phyloP scores from a whole-genome alignment of 2,113 vertebrate genomes.

The Labeo rohita region DNA sequence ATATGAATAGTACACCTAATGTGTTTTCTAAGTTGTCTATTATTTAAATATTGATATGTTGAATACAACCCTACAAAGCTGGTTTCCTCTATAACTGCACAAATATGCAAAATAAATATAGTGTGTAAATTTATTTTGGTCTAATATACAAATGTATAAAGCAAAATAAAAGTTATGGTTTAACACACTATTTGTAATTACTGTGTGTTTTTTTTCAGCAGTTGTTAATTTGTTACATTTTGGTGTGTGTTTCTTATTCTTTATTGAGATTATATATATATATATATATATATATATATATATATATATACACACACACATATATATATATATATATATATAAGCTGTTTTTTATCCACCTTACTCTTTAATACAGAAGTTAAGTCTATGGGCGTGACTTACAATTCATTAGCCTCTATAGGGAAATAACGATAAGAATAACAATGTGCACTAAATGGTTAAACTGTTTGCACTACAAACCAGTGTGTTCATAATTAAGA shows the following conservation, averaged over 20 bases:
- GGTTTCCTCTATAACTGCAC: slow-evolving; percentile 37
- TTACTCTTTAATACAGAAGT: too few species aligned
- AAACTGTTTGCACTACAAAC: too few species aligned
- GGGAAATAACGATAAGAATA: too few species aligned
- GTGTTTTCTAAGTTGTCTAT: slow-evolving; percentile 25
- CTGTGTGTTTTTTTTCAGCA: not conserved
- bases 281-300: too few species aligned
- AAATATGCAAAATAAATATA: slow-evolving; percentile 41
- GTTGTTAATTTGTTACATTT: not conserved
- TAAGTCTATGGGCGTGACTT: too few species aligned
- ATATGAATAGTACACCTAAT: not conserved
- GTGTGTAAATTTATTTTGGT: slow-evolving; percentile 45
- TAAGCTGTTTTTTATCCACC: too few species aligned
- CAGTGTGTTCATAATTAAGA: too few species aligned
- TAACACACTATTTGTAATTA: slow-evolving; percentile 24
- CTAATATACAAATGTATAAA: slow-evolving; percentile 60
- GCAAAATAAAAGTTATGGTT: slow-evolving; percentile 56
- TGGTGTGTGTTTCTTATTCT: not conserved
- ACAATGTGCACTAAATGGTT: too few species aligned
- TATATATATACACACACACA: too few species aligned
- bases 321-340: too few species aligned
- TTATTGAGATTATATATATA: too few species aligned
- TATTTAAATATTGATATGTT: not conserved
- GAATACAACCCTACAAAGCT: slow-evolving; percentile 8
- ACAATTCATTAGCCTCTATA: too few species aligned